Conservation (phyloP, 2,113 vertebrate genomes). For the Solea senegalensis region DNA sequence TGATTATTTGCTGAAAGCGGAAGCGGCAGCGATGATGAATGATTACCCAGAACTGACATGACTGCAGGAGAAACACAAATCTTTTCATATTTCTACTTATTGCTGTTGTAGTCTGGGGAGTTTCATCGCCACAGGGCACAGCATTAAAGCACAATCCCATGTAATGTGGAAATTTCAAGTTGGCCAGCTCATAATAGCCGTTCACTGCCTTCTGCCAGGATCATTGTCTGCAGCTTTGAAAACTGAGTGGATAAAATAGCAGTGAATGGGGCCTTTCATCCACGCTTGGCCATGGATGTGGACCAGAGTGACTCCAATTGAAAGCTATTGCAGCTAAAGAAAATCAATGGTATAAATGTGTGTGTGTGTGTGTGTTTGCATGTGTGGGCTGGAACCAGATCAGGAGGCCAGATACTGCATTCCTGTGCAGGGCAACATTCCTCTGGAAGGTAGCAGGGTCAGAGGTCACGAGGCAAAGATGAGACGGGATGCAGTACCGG, state of each 20-base stretch:
- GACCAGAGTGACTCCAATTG: conserved; percentile 66
- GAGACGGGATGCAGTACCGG: conserved; percentile 7
- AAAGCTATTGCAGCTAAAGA: conserved; percentile 58
- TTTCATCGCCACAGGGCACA: conserved; percentile 16
- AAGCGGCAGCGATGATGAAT: no score
- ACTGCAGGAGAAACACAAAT: neutral
- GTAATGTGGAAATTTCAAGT: conserved; percentile 31
- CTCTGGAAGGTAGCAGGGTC: conserved; percentile 28
- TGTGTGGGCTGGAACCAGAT: conserved; percentile 31
- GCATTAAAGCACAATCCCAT: conserved; percentile 20
- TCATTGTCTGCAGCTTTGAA: conserved; percentile 51
- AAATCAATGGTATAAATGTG: conserved; percentile 67
- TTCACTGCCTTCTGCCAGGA: conserved; percentile 47
- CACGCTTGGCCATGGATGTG: conserved; percentile 54
- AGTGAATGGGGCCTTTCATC: conserved; percentile 67
- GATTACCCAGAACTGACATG: no score
- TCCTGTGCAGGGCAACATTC: conserved; percentile 50
- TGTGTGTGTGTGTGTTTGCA: conserved; percentile 19
- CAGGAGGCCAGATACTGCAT: conserved; percentile 39
- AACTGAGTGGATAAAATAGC: conserved; percentile 59
- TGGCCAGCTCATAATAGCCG: conserved; percentile 35
- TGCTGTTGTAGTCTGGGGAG: neutral
- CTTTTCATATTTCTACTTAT: neutral
- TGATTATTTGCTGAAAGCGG: no score
- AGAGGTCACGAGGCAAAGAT: conserved; percentile 38